phyloP scores from a whole-genome alignment of 64 coral and sea anemone genomes.

The Porites australiensis region DNA sequence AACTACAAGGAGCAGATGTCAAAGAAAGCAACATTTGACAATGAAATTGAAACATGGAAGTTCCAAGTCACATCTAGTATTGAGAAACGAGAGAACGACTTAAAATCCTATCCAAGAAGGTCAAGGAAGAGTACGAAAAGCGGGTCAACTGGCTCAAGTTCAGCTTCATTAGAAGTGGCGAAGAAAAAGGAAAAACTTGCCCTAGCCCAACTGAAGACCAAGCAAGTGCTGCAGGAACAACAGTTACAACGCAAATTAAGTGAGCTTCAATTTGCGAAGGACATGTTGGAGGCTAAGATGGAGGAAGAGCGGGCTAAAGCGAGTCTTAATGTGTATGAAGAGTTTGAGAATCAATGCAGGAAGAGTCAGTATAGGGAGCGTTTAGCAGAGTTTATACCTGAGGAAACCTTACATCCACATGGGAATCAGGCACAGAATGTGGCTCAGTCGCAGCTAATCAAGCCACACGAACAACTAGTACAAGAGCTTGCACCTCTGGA shows the following conservation, averaged over 20 bases:
- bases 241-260: slow-evolving; percentile 9
- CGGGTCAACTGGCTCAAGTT: background rate
- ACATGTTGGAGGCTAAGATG: slow-evolving; percentile 53
- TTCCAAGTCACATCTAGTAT: background rate
- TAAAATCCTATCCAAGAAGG: background rate
- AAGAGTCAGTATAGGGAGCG: background rate
- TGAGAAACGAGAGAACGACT: background rate
- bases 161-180: background rate
- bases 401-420: background rate
- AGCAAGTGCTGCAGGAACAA: slow-evolving; percentile 13
- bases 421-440: background rate
- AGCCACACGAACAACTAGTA: background rate
- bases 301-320: slow-evolving; percentile 27
- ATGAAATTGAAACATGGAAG: background rate
- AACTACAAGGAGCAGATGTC: background rate
- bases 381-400: slow-evolving; percentile 3
- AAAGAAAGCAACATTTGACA: slow-evolving; percentile 13
- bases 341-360: background rate
- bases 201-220: slow-evolving; percentile 1
- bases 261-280: slow-evolving; percentile 23
- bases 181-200: slow-evolving; percentile 12
- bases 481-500: background rate
- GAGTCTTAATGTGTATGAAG: slow-evolving; percentile 43
- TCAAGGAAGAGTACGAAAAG: background rate
- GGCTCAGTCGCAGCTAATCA: background rate